These are phyloP conservation scores for Fregetta grallaria DNA, from an alignment of 2,113 vertebrate genomes.

Conservation along the genomic window DNA sequence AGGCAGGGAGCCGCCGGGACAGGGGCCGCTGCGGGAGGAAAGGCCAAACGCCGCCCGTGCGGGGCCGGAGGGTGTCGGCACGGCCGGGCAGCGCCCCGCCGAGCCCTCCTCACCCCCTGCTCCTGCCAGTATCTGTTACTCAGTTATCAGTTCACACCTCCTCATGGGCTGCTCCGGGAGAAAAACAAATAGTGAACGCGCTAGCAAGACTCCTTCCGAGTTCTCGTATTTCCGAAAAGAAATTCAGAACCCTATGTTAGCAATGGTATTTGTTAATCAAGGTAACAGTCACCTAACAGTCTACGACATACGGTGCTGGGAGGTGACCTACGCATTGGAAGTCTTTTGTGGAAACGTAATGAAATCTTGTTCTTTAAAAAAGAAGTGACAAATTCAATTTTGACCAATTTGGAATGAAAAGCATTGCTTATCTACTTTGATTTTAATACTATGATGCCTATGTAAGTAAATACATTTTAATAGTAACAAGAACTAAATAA, in stretches of 20 bases:
- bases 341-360: not conserved
- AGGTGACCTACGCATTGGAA: fast-evolving
- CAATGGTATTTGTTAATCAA: too few relatives aligned
- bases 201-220: fast-evolving
- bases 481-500: not conserved
- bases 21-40: not conserved
- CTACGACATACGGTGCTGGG: fast-evolving
- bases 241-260: not conserved
- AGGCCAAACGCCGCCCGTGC: not conserved
- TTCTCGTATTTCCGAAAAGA: not conserved
- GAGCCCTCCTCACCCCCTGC: fast-evolving
- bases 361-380: not conserved
- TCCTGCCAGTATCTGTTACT: fast-evolving
- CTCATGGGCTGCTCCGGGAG: not conserved
- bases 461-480: not conserved
- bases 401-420: not conserved
- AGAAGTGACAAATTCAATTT: not conserved
- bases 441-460: not conserved
- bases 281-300: too few relatives aligned
- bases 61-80: not conserved
- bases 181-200: fast-evolving
- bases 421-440: not conserved
- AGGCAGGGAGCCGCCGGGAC: too few relatives aligned
- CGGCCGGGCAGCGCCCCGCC: not conserved
- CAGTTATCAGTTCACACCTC: fast-evolving